Conservation (phyloP, 2,113 vertebrate genomes). For the Ivindomyrus marchei region DNA sequence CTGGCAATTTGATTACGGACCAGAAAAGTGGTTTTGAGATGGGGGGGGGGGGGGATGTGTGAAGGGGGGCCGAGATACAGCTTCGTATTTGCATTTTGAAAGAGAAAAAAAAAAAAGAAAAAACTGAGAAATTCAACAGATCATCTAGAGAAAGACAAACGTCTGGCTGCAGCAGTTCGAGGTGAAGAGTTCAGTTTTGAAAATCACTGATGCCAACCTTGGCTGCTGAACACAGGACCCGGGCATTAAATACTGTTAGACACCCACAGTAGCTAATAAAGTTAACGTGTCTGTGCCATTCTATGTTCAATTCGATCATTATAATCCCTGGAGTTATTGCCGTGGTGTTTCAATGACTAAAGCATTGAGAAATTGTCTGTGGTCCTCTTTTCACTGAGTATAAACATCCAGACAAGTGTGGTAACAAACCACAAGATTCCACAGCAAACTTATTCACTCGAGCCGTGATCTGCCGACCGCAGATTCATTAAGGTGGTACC, state of each 20-base stretch:
- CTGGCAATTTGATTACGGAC: slow-evolving; percentile 15
- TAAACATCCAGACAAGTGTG: not conserved
- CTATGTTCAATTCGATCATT: not conserved
- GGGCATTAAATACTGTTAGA: not conserved
- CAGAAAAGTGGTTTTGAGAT: not conserved
- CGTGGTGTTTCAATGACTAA: not conserved
- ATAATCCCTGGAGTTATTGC: not conserved
- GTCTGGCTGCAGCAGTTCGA: not conserved
- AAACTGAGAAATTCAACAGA: not conserved
- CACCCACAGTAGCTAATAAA: not conserved
- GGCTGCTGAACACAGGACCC: not conserved
- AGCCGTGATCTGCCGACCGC: not conserved
- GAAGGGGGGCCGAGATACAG: not conserved
- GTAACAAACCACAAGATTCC: not conserved
- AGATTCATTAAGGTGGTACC: not conserved
- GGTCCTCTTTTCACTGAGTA: not conserved
- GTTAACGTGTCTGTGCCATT: not conserved
- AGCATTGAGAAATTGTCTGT: not conserved
- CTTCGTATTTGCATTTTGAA: not conserved
- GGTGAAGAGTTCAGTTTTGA: not conserved
- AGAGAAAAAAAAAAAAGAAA: not conserved
- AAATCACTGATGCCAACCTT: not conserved
- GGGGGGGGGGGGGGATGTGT: not conserved
- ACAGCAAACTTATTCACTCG: not conserved
- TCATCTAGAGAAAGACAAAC: not conserved